Conservation (phyloP, 2,113 vertebrate species). For the Solenodon paradoxus region DNA sequence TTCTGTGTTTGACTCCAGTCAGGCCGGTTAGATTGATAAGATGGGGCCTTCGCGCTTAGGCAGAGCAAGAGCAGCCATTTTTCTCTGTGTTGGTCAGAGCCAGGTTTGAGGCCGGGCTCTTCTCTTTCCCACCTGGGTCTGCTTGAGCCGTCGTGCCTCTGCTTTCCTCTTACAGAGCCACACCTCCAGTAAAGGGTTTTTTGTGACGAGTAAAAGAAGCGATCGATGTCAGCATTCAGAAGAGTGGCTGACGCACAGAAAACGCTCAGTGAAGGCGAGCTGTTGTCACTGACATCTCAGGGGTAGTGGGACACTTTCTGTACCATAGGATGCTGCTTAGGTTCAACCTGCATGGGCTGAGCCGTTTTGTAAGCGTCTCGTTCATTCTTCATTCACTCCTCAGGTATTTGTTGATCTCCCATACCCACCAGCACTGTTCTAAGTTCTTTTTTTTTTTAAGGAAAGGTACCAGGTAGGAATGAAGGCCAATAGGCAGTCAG, state of each 20-base stretch:
- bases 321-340: background rate
- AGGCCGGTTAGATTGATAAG: background rate
- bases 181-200: background rate
- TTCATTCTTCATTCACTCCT: background rate
- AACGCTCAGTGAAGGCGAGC: background rate
- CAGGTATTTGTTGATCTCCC: background rate
- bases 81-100: background rate
- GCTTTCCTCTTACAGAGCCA: no score
- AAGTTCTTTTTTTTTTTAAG: no score
- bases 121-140: background rate
- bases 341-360: background rate
- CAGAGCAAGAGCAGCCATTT: background rate
- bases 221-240: background rate
- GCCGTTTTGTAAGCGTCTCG: background rate
- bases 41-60: background rate
- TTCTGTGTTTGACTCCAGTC: constrained; percentile 9
- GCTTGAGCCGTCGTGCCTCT: background rate
- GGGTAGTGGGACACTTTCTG: background rate
- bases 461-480: no score
- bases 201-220: background rate
- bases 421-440: background rate
- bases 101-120: background rate
- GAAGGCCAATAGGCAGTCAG: no score
- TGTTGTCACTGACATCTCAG: background rate
- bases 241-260: background rate